Conservation (phyloP, 2,113 vertebrate genomes). For the Pontoporia blainvillei region DNA sequence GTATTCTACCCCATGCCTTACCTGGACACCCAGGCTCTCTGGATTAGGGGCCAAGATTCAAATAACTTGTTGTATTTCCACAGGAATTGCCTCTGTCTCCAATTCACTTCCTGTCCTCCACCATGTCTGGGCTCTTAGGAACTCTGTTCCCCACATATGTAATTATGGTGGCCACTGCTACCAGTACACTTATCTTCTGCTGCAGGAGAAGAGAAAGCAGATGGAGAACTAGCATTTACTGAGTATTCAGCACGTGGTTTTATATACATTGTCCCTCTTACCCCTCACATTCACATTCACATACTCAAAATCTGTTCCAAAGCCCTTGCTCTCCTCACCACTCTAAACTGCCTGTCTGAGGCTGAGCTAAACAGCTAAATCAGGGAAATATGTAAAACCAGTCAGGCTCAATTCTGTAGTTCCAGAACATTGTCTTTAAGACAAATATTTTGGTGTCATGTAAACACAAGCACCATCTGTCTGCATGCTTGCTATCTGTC, state of each 20-base stretch:
- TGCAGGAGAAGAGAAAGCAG: neutral
- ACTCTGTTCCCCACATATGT: neutral
- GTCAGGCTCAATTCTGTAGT: slow-evolving; percentile 11
- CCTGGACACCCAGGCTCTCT: neutral
- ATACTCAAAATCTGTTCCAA: neutral
- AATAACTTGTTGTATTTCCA: neutral
- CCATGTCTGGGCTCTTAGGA: neutral
- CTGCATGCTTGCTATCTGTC: neutral
- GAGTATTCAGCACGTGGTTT: neutral
- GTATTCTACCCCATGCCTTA: neutral
- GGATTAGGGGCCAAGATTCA: neutral
- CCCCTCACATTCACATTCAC: neutral
- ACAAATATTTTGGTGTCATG: slow-evolving; percentile 52
- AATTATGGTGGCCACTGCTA: neutral
- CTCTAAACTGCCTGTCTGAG: neutral
- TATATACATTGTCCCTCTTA: neutral
- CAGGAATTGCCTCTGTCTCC: neutral
- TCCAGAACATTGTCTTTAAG: slow-evolving; percentile 41
- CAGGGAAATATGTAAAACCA: neutral
- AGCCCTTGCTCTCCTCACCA: neutral
- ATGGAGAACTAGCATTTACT: neutral
- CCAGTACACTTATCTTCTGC: neutral
- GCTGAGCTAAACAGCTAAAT: slow-evolving; percentile 11
- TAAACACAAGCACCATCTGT: slow-evolving; percentile 57
- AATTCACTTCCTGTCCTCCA: neutral